Evolutionary conservation across 2,113 vertebrate species (phyloP), one percentile per base, ranked within the genome.

Genomic region (Jaculus jaculus): DNA sequence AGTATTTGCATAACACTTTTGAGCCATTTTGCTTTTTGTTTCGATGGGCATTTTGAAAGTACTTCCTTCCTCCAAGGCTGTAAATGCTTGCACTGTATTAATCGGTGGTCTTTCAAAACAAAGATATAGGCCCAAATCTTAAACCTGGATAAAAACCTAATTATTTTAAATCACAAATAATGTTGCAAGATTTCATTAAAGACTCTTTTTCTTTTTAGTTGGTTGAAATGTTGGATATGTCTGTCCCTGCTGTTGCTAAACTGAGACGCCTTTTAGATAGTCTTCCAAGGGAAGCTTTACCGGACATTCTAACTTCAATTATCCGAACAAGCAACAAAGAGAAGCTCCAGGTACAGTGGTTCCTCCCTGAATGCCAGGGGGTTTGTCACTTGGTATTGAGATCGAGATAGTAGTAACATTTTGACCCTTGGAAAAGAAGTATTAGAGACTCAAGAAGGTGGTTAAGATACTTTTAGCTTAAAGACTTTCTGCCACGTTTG

Each of bases 151-250:
- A 21, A 39, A 71, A 63, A 8, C 71, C 60, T 63, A 30, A 51
- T n/a, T 72, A 69, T 68, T 75, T 66, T 51, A 81, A 69, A 51
- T 63, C 17, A 77, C 15, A 75, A 51, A 21, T 61, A 58, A 63
- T 71, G 23, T 16, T 83, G 23, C 11, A 0, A 37, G 72, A 21
- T 77, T 77, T 10, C 24, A 3, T 26, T 82, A 68, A 84, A 16
- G 15, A 3, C 92, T 54, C 82, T 42, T 88, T 74, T 65, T 61
- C 10, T 51, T 73, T 96, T 5, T 37, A 99, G 99, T 96, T 99
- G 97, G 98, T 99, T n/a, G 99, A 99, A 90, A 99, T 99, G 99
- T 96, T 99, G 97, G 99, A 99, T 96, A 98, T 99, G 98, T 99
- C 99, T 0, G 99, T 99, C 61, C 99, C 99, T 24, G 99, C 99